Percentiles rank a stretch among this genome's conserved stretches.
These are phyloP conservation scores for Xiphorhynchus erythropygius DNA, from an alignment of 2,797 vertebrate genomes.

Conservation along the genomic window DNA sequence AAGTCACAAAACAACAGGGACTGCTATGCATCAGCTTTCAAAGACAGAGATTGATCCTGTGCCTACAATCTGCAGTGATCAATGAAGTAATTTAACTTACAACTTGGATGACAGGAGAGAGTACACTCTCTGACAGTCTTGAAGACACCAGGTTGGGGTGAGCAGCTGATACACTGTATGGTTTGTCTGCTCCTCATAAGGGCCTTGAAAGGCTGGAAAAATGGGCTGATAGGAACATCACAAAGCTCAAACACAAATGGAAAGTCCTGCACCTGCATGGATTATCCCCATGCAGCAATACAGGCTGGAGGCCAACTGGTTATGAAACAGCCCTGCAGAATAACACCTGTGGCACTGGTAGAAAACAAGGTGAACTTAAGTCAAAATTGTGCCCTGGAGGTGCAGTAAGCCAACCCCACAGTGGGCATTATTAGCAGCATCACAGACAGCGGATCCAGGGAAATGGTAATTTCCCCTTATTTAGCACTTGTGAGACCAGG, in stretches of 20 bases:
- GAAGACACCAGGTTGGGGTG: background rate
- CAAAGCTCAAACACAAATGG: background rate
- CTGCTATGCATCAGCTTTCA: background rate
- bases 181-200: background rate
- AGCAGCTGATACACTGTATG: background rate
- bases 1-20: background rate
- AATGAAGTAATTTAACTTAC: background rate
- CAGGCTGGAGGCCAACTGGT: background rate
- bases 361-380: background rate
- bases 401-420: background rate
- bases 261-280: background rate
- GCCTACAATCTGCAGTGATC: background rate
- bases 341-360: background rate
- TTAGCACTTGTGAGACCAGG: background rate
- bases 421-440: background rate
- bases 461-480: background rate
- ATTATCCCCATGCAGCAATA: background rate
- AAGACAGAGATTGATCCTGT: background rate
- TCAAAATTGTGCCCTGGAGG: background rate
- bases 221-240: background rate
- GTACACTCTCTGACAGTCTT: background rate
- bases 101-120: background rate
- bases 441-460: background rate
- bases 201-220: background rate
- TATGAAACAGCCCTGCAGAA: background rate